Conservation (phyloP, 2,888 invertebrate genomes). For the Harpagoxenus sublaevis region DNA sequence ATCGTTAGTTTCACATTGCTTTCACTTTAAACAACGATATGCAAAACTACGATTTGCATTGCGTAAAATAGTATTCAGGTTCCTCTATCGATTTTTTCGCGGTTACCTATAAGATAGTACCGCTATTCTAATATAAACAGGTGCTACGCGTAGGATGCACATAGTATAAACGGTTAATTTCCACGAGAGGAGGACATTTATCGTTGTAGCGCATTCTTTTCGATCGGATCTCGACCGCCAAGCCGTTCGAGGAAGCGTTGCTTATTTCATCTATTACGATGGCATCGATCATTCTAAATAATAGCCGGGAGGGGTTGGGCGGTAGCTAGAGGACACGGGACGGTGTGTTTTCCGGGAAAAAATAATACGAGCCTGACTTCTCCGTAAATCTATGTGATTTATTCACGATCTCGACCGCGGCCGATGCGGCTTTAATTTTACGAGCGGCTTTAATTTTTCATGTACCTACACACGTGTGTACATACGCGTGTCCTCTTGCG, state of each 20-base stretch:
- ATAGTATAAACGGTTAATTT: conserved; percentile 21
- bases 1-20: neutral
- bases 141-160: conserved; percentile 1
- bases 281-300: conserved; percentile 57
- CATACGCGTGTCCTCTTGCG: neutral
- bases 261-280: conserved; percentile 47
- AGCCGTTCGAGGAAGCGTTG: conserved; percentile 38
- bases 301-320: conserved; percentile 27
- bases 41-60: neutral
- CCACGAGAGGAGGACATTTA: conserved; percentile 31
- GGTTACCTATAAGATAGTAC: neutral
- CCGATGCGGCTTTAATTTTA: conserved; percentile 58
- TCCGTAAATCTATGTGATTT: conserved; percentile 61
- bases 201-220: conserved; percentile 25
- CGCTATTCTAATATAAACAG: conserved; percentile 16
- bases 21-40: neutral
- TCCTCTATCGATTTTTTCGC: neutral
- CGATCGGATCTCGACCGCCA: neutral
- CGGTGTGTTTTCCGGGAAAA: conserved; percentile 38
- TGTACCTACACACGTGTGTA: neutral
- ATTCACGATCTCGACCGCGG: conserved; percentile 47
- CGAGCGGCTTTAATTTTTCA: conserved; percentile 60
- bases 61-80: neutral
- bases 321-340: conserved; percentile 5
- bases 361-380: conserved; percentile 39